phyloP scores from a whole-genome alignment of 2,888 invertebrate genomes.

The Pimpla rufipes region DNA sequence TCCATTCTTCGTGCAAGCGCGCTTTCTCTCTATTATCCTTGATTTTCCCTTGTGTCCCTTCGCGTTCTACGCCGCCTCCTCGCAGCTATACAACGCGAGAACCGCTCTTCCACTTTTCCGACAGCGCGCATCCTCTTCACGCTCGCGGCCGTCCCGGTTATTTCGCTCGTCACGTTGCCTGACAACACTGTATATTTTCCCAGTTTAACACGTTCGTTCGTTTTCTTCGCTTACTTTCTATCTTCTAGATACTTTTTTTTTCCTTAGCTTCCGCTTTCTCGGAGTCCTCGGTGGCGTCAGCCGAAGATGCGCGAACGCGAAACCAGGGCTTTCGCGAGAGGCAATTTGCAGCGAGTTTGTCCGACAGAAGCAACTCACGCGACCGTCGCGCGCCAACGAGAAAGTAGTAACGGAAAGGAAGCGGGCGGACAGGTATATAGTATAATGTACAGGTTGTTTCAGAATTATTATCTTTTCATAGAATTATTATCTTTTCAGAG shows the following conservation, averaged over 20 bases:
- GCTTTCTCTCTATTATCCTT: slow-evolving; percentile 52
- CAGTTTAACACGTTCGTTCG: slow-evolving; percentile 11
- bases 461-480: no score
- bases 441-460: background rate
- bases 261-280: slow-evolving; percentile 14
- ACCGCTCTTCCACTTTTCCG: slow-evolving; percentile 7
- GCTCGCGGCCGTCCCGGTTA: background rate
- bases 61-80: slow-evolving; percentile 24
- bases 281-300: slow-evolving; percentile 3
- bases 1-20: slow-evolving; percentile 7
- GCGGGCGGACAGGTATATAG: slow-evolving; percentile 18
- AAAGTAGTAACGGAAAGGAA: slow-evolving; percentile 35
- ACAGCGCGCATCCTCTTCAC: slow-evolving; percentile 10
- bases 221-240: background rate
- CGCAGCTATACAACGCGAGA: background rate
- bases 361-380: slow-evolving; percentile 20
- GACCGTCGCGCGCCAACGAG: slow-evolving; percentile 10
- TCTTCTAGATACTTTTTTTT: background rate
- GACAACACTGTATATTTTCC: slow-evolving; percentile 22
- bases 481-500: no score
- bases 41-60: slow-evolving; percentile 49
- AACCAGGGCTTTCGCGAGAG: slow-evolving; percentile 53
- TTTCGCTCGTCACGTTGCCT: slow-evolving; percentile 17
- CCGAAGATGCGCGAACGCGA: slow-evolving; percentile 28
- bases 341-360: slow-evolving; percentile 66